phyloP scores from a whole-genome alignment of 2,797 vertebrate species.

The Melanotaenia pygmaea region DNA sequence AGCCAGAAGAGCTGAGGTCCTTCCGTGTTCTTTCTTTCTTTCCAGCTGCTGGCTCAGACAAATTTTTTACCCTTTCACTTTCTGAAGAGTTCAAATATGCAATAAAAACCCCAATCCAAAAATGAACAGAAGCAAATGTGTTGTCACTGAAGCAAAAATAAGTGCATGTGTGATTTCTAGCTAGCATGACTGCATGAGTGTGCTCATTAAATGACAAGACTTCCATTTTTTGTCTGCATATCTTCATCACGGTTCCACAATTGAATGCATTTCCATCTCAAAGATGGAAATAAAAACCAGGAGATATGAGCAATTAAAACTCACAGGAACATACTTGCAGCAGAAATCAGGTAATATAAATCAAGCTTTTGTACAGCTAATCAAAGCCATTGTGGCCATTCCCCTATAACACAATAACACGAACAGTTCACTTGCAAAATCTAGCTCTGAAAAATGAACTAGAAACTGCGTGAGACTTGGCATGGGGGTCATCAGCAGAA shows the following conservation, averaged over 20 bases:
- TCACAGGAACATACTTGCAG: background rate
- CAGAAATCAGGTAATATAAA: background rate
- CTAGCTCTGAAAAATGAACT: background rate
- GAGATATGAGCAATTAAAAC: background rate
- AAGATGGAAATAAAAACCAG: background rate
- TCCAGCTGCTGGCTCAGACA: no score
- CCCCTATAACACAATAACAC: background rate
- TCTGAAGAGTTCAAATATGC: no score
- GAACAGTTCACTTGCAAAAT: background rate
- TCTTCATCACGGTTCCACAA: no score
- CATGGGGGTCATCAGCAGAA: background rate
- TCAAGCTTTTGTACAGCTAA: no score
- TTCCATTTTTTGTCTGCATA: no score
- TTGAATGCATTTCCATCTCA: background rate
- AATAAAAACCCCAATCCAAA: no score
- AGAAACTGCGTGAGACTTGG: background rate
- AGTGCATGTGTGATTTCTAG: no score
- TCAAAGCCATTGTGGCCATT: background rate
- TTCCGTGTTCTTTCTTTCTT: constrained; percentile 11
- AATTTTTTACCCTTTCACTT: no score
- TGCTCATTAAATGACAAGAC: no score
- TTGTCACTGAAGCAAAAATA: no score
- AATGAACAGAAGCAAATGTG: no score
- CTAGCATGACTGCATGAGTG: no score
- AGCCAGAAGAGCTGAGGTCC: background rate